Evolutionary conservation across 2,888 invertebrate species (phyloP), one percentile per base, ranked within the genome.

Genomic region (Scaptomyza parva): DNA sequence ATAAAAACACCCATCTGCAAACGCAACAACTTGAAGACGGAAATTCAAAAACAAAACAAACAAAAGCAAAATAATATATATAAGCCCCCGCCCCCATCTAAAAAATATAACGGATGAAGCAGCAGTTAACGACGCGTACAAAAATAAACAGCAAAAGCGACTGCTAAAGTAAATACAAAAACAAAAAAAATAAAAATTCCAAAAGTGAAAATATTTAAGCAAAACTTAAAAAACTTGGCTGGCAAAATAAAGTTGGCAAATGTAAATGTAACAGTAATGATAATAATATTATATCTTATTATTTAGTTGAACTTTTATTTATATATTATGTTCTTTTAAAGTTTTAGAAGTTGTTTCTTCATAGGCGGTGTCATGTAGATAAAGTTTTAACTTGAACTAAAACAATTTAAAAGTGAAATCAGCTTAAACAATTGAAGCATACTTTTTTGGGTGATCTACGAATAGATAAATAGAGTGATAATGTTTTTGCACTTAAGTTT

Each of bases 21-120:
- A 64, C 40, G 75, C 71, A 62, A 78, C 78, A 78, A 78, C 63
- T 82, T 70, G 64, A 63, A 62, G 67, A 63, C 64, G 63, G 40
- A 60, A 73, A 67, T 26, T 55, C 40, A 60, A 54, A 65, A 39
- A 60, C 63, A 70, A 78, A 78, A 24, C 51, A 66, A 28, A 14
- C 37, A 65, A 47, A 62, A 68, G 62, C 64, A 54, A 50, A 37
- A 57, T 9, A 81, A 54, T 62, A 37, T 35, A 35, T 41, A 54
- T 7, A 50, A 50, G 66, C 12, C 12, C 18, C 26, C 55, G 5
- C 22, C 22, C 28, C 28, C 28, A 9, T 28, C 6, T 6, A 9
- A 37, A 9, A 30, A n/a, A n/a, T n/a, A n/a, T n/a, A n/a, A 28
- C 33, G 48, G 45, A 58, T 44, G 39, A 50, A 44, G 24, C 47